These are phyloP conservation scores for Drosophila ogumai DNA, from an alignment of 1,140 invertebrate species.

Conservation along the genomic window DNA sequence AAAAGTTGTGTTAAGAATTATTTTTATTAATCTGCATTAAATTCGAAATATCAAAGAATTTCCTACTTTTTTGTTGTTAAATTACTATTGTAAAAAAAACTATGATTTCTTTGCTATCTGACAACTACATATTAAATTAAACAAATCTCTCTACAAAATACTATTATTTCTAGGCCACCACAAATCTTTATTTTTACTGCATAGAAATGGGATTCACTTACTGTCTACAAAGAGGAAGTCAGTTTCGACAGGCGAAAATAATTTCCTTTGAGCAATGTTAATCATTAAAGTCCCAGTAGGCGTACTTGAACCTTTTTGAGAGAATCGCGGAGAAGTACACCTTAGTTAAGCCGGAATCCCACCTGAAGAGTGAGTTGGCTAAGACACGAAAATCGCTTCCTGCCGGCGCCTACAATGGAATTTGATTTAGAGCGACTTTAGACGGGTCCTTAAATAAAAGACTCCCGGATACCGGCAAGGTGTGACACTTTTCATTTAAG, in stretches of 20 bases:
- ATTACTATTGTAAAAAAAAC: too few species aligned
- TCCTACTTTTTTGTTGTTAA: too few species aligned
- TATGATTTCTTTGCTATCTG: too few species aligned
- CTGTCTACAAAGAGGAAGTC: background rate
- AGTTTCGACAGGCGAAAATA: background rate
- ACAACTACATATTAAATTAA: background rate
- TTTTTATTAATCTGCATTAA: too few species aligned
- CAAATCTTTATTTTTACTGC: constrained; percentile 4
- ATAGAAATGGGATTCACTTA: background rate
- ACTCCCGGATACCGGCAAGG: constrained; percentile 21
- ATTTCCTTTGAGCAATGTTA: background rate
- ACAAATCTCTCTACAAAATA: background rate
- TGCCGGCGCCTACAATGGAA: constrained; percentile 10
- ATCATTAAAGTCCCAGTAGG: constrained; percentile 3
- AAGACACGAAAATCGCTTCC: constrained; percentile 27
- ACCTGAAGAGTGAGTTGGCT: constrained; percentile 7
- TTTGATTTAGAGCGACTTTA: constrained; percentile 28
- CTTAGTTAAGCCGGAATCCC: constrained; percentile 9
- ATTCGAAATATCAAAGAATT: too few species aligned
- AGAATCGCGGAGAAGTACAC: background rate
- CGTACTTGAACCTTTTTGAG: background rate
- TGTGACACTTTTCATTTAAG: constrained; percentile 57
- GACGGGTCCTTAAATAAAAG: constrained; percentile 14
- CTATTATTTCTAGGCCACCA: background rate
- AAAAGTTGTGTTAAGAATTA: background rate